Conservation (phyloP, 2,888 invertebrate species). For the Cantharis nigra region DNA sequence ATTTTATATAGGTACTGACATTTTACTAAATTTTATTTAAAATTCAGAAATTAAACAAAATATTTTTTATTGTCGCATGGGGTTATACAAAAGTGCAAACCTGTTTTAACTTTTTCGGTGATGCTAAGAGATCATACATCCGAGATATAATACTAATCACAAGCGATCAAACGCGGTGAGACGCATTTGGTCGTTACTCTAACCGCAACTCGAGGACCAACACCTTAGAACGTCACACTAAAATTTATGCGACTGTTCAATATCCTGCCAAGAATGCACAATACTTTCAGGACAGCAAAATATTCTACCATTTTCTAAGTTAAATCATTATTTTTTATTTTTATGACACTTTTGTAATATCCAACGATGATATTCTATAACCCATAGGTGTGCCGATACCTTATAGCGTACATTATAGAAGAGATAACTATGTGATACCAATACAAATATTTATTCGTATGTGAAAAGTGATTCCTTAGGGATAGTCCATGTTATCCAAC, state of each 20-base stretch:
- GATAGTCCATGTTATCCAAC: conserved; percentile 24
- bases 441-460: not conserved
- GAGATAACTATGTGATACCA: not conserved
- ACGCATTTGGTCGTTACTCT: not conserved
- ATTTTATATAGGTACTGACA: not conserved
- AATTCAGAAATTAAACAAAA: not conserved
- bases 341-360: not conserved
- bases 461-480: conserved; percentile 11
- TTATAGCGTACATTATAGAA: too few relatives aligned
- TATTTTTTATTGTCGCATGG: not conserved
- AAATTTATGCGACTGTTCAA: not conserved
- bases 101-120: not conserved
- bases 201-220: not conserved
- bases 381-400: too few relatives aligned
- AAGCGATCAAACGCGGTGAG: not conserved
- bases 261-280: not conserved
- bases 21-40: not conserved
- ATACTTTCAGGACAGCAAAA: too few relatives aligned
- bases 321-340: not conserved
- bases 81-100: not conserved
- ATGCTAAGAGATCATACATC: not conserved
- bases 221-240: not conserved
- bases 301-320: not conserved
- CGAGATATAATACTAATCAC: not conserved
- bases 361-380: too few relatives aligned